Evolutionary conservation across 2,888 invertebrate genomes (phyloP), one percentile per base, ranked within the genome.

Genomic region (Chrysolina oricalcia): DNA sequence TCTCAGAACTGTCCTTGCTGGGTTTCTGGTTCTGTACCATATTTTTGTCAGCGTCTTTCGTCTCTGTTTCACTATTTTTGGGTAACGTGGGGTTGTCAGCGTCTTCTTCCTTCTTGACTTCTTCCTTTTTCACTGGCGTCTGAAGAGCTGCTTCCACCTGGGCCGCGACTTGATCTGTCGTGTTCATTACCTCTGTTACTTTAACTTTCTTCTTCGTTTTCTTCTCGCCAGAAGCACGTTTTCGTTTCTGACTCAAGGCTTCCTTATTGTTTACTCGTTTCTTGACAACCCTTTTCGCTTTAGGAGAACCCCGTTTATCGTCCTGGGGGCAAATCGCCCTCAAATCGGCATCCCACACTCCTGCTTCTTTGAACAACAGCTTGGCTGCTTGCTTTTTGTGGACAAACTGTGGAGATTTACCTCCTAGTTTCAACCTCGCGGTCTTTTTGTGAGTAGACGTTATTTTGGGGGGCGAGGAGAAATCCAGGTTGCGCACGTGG

Each of bases 401-500:
- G 6, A 74, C 50, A 27, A 68, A 70, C 21, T 68, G 68, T 1
- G 68, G 53, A 6, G 53, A 17, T 17, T 50, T 50, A 40, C 19
- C 40, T 5, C 41, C 64, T 21, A 21, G 53, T 48, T 72, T 74
- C 1, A 23, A 6, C n/a, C 19, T 66, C 10, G 50, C 46, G 1
- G 21, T 50, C 65, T 75, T 76, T 63, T 77, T 75, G 21, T 63
- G 70, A 13, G 74, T 71, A 17, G 77, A 78, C 15, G 75, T 79
- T 50, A 75, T 64, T 78, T 82, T 84, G 21, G 81, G 79, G 8
- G 85, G 85, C 1, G 84, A 82, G 2, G 86, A 82, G 78, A 87
- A 87, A 74, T 87, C 81, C 27, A 87, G 76, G 62, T 85, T 85
- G 21, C 87, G 80, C 48, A 86, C 80, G 70, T 86, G 86, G 9